phyloP scores from a whole-genome alignment of 2,113 vertebrate species.

The Corynorhinus townsendii region DNA sequence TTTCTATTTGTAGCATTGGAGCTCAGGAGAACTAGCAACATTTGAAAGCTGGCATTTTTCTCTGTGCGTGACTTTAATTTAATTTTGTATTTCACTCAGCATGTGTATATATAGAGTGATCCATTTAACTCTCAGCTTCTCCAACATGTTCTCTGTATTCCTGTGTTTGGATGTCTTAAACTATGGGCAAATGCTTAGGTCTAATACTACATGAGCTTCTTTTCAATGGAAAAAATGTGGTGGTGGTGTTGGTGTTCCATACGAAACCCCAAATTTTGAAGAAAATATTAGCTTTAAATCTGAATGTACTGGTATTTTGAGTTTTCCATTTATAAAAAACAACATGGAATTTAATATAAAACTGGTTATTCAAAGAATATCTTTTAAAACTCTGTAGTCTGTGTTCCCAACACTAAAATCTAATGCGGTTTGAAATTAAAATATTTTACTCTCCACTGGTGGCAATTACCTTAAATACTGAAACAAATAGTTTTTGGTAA shows the following conservation, averaged over 20 bases:
- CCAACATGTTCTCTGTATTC: background rate
- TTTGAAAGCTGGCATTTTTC: slow-evolving; percentile 30
- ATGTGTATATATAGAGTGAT: background rate
- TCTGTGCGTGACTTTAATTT: slow-evolving; percentile 30
- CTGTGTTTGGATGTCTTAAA: slow-evolving; percentile 5
- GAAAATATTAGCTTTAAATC: background rate
- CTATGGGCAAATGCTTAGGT: background rate
- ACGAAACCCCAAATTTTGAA: background rate
- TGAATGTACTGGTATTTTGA: background rate
- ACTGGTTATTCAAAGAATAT: background rate
- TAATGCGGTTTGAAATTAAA: slow-evolving; percentile 30
- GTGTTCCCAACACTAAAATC: background rate
- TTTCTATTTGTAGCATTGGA: background rate
- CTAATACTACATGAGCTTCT: background rate
- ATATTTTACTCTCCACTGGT: background rate
- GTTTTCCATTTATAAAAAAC: background rate
- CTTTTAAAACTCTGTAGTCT: background rate
- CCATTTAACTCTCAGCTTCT: slow-evolving; percentile 37
- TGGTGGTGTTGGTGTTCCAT: background rate
- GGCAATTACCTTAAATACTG: background rate
- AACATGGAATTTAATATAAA: slow-evolving; percentile 27
- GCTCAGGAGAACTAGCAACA: background rate
- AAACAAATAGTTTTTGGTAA: background rate
- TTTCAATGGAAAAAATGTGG: background rate
- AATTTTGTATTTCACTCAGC: slow-evolving; percentile 44